Evolutionary conservation across 2,113 vertebrate species (phyloP), one percentile per base, ranked within the genome.

Genomic region (Okapia johnstoni): DNA sequence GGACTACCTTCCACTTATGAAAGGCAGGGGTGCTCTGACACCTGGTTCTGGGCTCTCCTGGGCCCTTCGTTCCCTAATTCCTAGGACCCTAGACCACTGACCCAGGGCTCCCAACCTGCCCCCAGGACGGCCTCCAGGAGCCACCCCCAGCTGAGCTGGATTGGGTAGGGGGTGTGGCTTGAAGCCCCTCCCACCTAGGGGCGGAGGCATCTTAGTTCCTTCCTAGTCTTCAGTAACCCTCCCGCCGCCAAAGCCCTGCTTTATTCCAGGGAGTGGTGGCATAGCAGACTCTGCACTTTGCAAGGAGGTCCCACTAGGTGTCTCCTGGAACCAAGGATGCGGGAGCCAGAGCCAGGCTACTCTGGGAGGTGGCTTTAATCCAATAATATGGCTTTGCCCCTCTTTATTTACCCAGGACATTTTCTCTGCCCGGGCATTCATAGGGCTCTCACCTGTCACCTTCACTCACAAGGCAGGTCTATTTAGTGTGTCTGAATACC

Each of bases 191-290:
- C 94, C 48, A 12, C 15, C 8, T 52, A 30, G 26, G 66, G 60
- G 55, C 2, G 6, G 50, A 54, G 66, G n/a, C 14, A 5, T 6
- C 10, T 7, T 2, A 11, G 2, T 21, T 46, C 46, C 21, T 6
- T 55, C 30, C 30, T 16, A 12, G 43, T 14, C 58, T 1, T 28
- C 10, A 15, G 55, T 79, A 73, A 40, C 85, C 14, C 1, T 2
- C 26, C 11, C 7, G 36, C 57, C 0, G 6, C 79, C 19, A 26
- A 50, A 57, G 58, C 60, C 13, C 46, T 25, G 10, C 73, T 36
- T 30, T 36, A 46, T 55, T 63, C 40, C 28, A 19, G 57, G 9
- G 15, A 26, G 25, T 60, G 43, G 46, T 21, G 4, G 70, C 33
- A 11, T 9, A 7, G 77, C 7, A 2, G 16, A 14, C 36, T 54